Evolutionary conservation across 2,797 vertebrate genomes (phyloP).

Genomic region (Rousettus madagascariensis): DNA sequence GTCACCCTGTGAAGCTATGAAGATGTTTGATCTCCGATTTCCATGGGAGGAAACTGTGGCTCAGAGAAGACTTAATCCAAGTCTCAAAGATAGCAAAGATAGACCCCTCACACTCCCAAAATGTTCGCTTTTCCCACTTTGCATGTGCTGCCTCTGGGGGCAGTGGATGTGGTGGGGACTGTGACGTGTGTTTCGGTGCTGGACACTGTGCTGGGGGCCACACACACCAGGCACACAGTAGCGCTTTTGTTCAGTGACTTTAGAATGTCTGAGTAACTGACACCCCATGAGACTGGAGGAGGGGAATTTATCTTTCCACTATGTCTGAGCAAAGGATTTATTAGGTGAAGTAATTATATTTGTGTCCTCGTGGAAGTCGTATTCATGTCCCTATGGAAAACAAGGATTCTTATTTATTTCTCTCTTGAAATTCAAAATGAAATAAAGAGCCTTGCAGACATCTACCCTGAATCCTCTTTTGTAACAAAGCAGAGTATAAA

Average conservation of each 20-base stretch:
- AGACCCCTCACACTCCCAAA: neutral
- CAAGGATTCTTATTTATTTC: neutral
- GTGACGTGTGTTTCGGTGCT: neutral
- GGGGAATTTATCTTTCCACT: neutral
- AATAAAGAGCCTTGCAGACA: neutral
- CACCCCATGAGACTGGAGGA: neutral
- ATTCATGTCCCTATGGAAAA: neutral
- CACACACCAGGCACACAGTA: too few species aligned
- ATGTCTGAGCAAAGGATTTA: neutral
- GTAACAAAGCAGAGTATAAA: neutral
- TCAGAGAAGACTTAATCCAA: neutral
- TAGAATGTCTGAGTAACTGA: neutral
- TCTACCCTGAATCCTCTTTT: neutral
- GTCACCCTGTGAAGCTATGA: neutral
- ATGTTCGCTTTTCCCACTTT: neutral
- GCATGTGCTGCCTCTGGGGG: neutral
- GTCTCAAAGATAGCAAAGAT: neutral
- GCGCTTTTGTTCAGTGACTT: neutral
- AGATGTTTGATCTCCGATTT: neutral
- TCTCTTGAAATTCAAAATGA: slow-evolving; percentile 18
- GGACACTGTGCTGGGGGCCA: neutral
- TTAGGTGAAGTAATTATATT: neutral
- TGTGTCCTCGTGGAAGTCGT: neutral
- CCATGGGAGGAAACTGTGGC: neutral
- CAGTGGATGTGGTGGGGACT: neutral